Evolutionary conservation across 2,888 invertebrate genomes (phyloP).

Genomic region (Protophormia terraenovae): DNA sequence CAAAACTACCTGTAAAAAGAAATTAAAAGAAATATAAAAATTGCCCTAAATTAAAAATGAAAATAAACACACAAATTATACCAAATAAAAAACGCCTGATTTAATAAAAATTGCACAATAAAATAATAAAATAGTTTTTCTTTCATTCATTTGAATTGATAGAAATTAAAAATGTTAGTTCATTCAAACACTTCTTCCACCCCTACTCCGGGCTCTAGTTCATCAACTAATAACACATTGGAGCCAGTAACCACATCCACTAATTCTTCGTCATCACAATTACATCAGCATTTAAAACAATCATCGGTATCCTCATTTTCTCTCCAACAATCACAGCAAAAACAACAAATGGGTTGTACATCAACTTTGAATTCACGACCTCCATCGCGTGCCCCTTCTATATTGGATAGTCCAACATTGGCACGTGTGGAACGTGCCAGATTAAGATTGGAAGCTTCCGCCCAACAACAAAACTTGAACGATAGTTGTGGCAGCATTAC

Average conservation of each 20-base stretch:
- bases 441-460: constrained; percentile 82
- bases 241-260: constrained; percentile 72
- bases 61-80: too few relatives aligned
- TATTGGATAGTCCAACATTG: constrained; percentile 84
- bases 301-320: constrained; percentile 3
- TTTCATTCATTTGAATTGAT: background rate
- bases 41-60: background rate
- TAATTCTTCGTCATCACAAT: constrained; percentile 43
- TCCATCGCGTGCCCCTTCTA: constrained; percentile 81
- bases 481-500: constrained; percentile 71
- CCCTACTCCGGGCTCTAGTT: constrained; percentile 76
- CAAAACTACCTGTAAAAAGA: background rate
- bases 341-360: constrained; percentile 56
- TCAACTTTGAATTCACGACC: constrained; percentile 73
- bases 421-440: constrained; percentile 84
- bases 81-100: too few relatives aligned
- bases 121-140: background rate
- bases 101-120: background rate
- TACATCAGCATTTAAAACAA: constrained; percentile 71
- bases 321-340: constrained; percentile 69
- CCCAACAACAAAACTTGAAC: constrained; percentile 68
- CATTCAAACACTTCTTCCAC: constrained; percentile 73
- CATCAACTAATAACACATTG: constrained; percentile 76
- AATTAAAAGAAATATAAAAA: background rate
- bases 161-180: constrained; percentile 59